Base-by-base conservation (phyloP, 2,113 vertebrate species). In the Pangasianodon hypophthalmus region DNA sequence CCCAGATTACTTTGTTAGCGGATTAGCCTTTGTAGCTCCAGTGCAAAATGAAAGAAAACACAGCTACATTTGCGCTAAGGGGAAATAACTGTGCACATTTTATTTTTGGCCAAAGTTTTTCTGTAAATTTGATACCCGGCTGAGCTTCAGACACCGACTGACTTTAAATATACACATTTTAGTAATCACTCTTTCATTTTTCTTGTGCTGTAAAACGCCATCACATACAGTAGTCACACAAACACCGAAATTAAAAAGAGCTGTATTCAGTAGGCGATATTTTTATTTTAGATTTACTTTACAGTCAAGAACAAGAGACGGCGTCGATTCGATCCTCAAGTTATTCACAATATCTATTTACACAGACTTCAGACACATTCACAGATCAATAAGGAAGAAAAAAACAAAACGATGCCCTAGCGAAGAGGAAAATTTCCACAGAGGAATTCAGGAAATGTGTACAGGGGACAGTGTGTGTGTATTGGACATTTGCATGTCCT, bases 261-360 rank as follows among this genome's bases (percentile, higher is more conserved):
- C 21, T 52, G 48, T 84, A 48, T 52, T 84, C 48, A 64, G 73
- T 84, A 90, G 89, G 60, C 44, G 44, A 84, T 71, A 52, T 64
- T 77, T 26, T 41, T 21, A 13, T 83, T 81, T 41, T 24, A 52
- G 50, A 71, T 67, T 71, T 71, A 41, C 41, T 90, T 91, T 88
- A 77, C 89, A 9, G 62, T 83, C 91, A 87, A 48, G 48, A 85
- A 73, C 26, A 37, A 87, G 37, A 83, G 46, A 79, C 67, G 64
- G 69, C 14, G 24, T 50, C 81, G 24, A 80, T 77, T 89, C 56
- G 50, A 79, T 86, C 82, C 80, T 83, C 85, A 73, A 64, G 79
- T 88, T 89, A 91, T 90, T 89, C 91, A 92, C 90, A 91, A 90
- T 69, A 88, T 85, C 60, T 89, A 90, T 91, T 88, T 87, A 93